These are phyloP conservation scores for Labeo rohita DNA, from an alignment of 2,113 vertebrate species.

Conservation along the genomic window DNA sequence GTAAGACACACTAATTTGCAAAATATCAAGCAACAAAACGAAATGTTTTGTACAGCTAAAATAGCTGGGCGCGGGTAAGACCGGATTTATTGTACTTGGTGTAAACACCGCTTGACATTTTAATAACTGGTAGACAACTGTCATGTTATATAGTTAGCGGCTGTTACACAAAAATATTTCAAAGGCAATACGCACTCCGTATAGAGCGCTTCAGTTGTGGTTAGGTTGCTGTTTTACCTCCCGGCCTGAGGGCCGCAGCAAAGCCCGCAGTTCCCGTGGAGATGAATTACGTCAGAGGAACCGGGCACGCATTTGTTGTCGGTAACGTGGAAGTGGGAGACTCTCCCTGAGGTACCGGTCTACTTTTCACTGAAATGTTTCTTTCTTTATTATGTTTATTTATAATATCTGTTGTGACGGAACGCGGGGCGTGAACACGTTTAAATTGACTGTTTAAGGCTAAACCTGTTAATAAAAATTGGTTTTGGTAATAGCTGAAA, in stretches of 20 bases:
- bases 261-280: too few relatives aligned
- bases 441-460: neutral
- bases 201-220: neutral
- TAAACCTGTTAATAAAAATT: neutral
- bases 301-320: neutral
- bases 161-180: neutral
- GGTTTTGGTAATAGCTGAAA: constrained; percentile 2
- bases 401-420: neutral
- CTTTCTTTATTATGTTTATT: neutral
- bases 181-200: too few relatives aligned
- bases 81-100: too few relatives aligned
- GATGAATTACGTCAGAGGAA: neutral
- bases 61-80: too few relatives aligned
- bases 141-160: neutral
- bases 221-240: neutral
- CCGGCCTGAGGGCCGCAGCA: neutral
- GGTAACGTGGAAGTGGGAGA: constrained; percentile 21
- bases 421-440: neutral
- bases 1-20: too few relatives aligned
- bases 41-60: too few relatives aligned
- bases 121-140: neutral
- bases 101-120: neutral
- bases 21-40: too few relatives aligned
- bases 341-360: neutral
- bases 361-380: neutral